Percentiles rank a stretch among this genome's conserved stretches.
phyloP scores from a whole-genome alignment of 2,113 vertebrate genomes.

The Antennarius striatus region DNA sequence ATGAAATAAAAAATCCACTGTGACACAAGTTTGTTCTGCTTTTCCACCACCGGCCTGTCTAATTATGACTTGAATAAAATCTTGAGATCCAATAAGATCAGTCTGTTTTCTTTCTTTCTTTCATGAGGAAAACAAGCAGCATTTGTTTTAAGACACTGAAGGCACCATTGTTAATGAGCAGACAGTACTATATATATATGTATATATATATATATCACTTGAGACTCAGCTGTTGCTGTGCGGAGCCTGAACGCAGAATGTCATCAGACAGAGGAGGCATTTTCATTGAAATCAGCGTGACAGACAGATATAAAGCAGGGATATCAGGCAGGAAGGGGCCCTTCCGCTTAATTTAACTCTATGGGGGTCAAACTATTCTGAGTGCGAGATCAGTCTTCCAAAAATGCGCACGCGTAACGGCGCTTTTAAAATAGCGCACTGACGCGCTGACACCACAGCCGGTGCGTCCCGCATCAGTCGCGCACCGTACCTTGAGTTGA shows the following conservation, averaged over 20 bases:
- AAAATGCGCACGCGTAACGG: slow-evolving; percentile 11
- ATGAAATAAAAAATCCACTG: no score
- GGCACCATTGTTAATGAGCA: slow-evolving; percentile 58
- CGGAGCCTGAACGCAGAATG: slow-evolving; percentile 63
- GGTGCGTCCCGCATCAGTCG: background rate
- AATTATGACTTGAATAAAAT: slow-evolving; percentile 26
- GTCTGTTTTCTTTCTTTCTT: slow-evolving; percentile 38
- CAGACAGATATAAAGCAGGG: slow-evolving; percentile 31
- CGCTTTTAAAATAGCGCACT: background rate
- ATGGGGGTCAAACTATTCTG: slow-evolving; percentile 36
- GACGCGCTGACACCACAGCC: background rate
- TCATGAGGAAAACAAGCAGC: slow-evolving; percentile 68
- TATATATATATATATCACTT: slow-evolving; percentile 18
- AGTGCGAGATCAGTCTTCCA: slow-evolving; percentile 33
- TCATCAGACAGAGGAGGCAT: slow-evolving; percentile 63
- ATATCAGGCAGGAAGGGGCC: slow-evolving; percentile 28
- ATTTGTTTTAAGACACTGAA: slow-evolving; percentile 67
- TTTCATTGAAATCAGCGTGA: slow-evolving; percentile 58
- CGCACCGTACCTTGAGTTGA: slow-evolving; percentile 88
- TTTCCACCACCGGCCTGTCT: slow-evolving; percentile 6
- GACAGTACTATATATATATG: slow-evolving; percentile 27
- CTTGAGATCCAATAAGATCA: background rate
- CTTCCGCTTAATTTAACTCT: slow-evolving; percentile 33
- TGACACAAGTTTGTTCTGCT: no score
- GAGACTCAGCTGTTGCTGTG: slow-evolving; percentile 65